Conservation (phyloP, 92 coral and sea anemone species). For the Micromussa lordhowensis region DNA sequence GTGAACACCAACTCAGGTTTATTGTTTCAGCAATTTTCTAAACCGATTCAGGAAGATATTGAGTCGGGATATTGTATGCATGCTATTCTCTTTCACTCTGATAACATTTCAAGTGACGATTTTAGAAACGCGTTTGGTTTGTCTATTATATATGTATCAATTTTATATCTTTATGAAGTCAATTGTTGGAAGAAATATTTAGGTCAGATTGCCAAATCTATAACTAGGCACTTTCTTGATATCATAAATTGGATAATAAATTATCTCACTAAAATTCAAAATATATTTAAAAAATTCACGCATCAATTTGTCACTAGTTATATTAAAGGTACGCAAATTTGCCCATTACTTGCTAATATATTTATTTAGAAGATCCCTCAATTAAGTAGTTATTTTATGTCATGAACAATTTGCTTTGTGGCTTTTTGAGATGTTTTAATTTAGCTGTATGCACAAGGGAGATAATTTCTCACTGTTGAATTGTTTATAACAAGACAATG, state of each 20-base stretch:
- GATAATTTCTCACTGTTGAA: neutral
- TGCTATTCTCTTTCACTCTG: neutral
- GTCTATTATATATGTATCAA: slow-evolving; percentile 5
- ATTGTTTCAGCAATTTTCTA: slow-evolving; percentile 1
- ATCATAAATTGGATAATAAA: neutral
- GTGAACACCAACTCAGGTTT: slow-evolving; percentile 13
- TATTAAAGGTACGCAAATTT: neutral
- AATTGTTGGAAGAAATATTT: neutral
- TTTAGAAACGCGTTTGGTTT: neutral
- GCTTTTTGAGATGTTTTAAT: neutral
- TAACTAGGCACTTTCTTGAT: neutral
- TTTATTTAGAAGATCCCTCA: neutral
- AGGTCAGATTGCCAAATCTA: neutral
- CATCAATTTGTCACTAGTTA: neutral
- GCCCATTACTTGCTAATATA: neutral
- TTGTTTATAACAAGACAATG: neutral
- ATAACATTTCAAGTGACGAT: neutral
- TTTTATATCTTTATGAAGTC: neutral
- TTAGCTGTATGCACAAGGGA: neutral
- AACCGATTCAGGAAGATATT: neutral
- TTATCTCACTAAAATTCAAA: neutral
- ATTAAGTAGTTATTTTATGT: neutral
- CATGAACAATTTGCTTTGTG: neutral
- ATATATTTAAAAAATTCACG: neutral
- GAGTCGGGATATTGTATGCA: slow-evolving; percentile 5